Conservation (phyloP, 2,888 invertebrate genomes). For the Podabrus alpinus region DNA sequence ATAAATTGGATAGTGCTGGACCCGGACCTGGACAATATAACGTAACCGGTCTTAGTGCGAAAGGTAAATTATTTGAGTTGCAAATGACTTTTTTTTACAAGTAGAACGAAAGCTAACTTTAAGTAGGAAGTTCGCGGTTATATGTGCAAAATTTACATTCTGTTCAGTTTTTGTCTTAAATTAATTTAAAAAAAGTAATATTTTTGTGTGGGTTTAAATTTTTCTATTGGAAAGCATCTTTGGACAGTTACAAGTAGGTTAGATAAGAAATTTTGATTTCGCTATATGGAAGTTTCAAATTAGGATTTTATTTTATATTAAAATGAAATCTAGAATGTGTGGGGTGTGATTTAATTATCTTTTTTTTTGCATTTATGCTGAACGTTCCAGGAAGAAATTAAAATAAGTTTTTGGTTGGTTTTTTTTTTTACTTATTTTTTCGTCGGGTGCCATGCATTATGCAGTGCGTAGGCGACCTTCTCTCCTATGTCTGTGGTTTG, state of each 20-base stretch:
- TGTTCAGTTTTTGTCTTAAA: background rate
- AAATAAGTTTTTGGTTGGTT: too few species aligned
- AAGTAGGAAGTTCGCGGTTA: background rate
- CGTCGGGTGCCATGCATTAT: too few species aligned
- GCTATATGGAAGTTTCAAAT: background rate
- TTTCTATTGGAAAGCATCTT: background rate
- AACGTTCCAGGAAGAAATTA: too few species aligned
- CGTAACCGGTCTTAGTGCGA: conserved; percentile 80
- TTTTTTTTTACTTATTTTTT: too few species aligned
- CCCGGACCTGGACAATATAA: conserved; percentile 93
- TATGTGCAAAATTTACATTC: background rate
- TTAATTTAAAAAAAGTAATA: background rate
- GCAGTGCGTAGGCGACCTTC: too few species aligned
- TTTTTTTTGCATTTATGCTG: too few species aligned
- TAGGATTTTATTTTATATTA: background rate
- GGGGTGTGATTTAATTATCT: too few species aligned
- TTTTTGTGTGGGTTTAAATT: background rate
- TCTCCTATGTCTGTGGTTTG: too few species aligned
- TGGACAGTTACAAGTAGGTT: background rate
- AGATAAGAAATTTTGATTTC: background rate
- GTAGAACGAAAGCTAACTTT: background rate
- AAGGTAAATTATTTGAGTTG: conserved; percentile 61
- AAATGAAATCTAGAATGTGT: background rate
- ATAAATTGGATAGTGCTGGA: conserved; percentile 67
- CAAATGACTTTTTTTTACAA: background rate